Evolutionary conservation across 2,888 invertebrate species (phyloP).

Genomic region (Ormyrus pomaceus): DNA sequence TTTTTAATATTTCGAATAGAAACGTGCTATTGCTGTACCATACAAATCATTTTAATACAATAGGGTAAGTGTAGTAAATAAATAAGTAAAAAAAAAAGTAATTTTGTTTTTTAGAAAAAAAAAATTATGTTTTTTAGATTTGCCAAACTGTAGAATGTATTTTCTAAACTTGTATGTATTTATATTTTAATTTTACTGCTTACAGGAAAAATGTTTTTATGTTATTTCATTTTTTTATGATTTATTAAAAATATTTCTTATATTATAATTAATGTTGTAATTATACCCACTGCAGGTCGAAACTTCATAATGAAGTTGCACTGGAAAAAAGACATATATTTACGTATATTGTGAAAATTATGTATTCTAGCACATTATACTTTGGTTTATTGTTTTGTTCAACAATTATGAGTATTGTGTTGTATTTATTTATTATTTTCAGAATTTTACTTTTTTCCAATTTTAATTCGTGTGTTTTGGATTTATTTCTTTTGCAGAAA

Average conservation of each 20-base stretch:
- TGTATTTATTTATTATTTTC: neutral
- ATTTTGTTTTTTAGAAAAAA: conserved; percentile 41
- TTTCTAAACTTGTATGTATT: conserved; percentile 1
- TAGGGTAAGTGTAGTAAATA: conserved; percentile 57
- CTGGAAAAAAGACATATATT: conserved; percentile 4
- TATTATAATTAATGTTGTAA: neutral
- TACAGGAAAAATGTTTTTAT: conserved; percentile 2
- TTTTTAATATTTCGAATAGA: conserved; percentile 58
- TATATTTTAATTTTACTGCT: neutral
- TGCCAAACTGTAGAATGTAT: conserved; percentile 20
- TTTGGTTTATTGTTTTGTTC: conserved; percentile 7
- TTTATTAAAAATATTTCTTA: neutral
- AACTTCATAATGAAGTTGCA: conserved; percentile 7
- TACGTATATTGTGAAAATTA: neutral
- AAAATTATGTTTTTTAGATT: conserved; percentile 28
- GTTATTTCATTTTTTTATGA: conserved; percentile 2
- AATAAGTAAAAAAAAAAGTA: conserved; percentile 36
- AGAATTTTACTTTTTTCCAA: neutral
- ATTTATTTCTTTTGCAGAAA: conserved; percentile 46
- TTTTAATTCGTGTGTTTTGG: neutral
- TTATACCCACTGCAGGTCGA: conserved; percentile 4
- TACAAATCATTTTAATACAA: conserved; percentile 54
- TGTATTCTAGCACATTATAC: conserved; percentile 8
- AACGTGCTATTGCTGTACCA: conserved; percentile 57
- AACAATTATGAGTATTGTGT: neutral